Percentiles rank a stretch among this genome's conserved stretches.
phyloP scores from a whole-genome alignment of 2,797 vertebrate species.

The Propithecus deckenii region DNA sequence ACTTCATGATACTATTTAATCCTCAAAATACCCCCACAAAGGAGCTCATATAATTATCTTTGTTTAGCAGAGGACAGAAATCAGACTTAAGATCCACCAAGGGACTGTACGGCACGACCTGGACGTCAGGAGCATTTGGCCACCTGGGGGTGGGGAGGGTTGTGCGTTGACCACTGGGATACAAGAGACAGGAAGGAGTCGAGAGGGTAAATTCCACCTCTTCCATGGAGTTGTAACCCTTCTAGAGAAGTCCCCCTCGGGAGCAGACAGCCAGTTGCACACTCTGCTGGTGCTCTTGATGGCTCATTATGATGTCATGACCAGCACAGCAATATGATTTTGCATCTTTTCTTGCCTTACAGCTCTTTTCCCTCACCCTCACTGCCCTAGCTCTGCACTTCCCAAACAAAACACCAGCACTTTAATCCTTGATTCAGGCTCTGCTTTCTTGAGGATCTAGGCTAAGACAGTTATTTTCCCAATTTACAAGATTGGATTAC shows the following conservation, averaged over 20 bases:
- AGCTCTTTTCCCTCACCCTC: not conserved
- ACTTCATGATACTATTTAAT: not conserved
- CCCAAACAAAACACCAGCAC: not conserved
- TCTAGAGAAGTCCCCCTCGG: not conserved
- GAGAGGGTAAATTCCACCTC: not conserved
- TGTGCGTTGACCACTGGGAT: not conserved
- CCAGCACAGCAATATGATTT: not conserved
- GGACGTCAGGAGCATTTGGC: not conserved
- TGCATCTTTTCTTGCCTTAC: not conserved
- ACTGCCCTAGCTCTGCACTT: not conserved
- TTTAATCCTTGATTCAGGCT: not conserved
- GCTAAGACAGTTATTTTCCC: not conserved
- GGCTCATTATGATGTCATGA: not conserved
- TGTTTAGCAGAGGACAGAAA: conserved; percentile 7
- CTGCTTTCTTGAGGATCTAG: conserved; percentile 7
- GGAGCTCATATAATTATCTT: not conserved
- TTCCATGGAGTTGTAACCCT: not conserved
- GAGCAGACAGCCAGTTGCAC: too few species aligned
- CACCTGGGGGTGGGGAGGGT: too few species aligned
- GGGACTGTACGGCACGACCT: not conserved
- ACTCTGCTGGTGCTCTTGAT: not conserved
- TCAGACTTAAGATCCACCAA: not conserved
- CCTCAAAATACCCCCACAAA: not conserved
- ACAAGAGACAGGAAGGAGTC: not conserved
- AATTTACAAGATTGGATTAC: not conserved